phyloP scores from a whole-genome alignment of 2,797 vertebrate genomes.

The Fistularia commersonii region DNA sequence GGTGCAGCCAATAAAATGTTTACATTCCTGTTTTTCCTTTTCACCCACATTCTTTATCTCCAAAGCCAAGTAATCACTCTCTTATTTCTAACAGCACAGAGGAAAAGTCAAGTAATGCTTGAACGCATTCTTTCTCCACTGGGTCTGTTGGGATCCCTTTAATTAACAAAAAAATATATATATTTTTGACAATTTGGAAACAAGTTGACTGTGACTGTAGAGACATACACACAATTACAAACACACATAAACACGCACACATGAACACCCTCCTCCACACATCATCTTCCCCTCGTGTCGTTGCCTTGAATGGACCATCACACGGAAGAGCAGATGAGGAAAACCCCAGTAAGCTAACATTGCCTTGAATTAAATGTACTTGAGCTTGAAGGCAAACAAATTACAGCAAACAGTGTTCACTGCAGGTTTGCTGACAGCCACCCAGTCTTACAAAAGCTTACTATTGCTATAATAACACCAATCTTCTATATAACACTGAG shows the following conservation, averaged over 20 bases:
- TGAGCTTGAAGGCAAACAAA: conserved; percentile 51
- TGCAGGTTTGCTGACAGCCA: conserved; percentile 34
- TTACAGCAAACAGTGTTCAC: conserved; percentile 49
- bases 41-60: conserved; percentile 7
- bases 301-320: conserved; percentile 58
- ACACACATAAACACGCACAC: conserved; percentile 17
- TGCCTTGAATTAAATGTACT: conserved; percentile 42
- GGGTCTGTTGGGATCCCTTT: conserved; percentile 25
- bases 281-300: conserved; percentile 24
- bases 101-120: conserved; percentile 5
- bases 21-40: conserved; percentile 36
- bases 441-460: conserved; percentile 16
- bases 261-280: conserved; percentile 6
- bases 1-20: conserved; percentile 50
- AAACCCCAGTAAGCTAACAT: conserved; percentile 59
- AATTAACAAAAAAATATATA: not conserved
- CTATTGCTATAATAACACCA: conserved; percentile 38
- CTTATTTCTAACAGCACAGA: conserved; percentile 24
- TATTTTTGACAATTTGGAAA: too few species aligned
- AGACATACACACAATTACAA: too few species aligned
- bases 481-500: conserved; percentile 57
- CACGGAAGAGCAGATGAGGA: conserved; percentile 71
- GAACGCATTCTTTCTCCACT: conserved; percentile 6
- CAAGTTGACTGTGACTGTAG: too few species aligned
- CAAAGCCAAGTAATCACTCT: conserved; percentile 22